Conservation (phyloP, 2,797 vertebrate species). For the Siniperca scherzeri region DNA sequence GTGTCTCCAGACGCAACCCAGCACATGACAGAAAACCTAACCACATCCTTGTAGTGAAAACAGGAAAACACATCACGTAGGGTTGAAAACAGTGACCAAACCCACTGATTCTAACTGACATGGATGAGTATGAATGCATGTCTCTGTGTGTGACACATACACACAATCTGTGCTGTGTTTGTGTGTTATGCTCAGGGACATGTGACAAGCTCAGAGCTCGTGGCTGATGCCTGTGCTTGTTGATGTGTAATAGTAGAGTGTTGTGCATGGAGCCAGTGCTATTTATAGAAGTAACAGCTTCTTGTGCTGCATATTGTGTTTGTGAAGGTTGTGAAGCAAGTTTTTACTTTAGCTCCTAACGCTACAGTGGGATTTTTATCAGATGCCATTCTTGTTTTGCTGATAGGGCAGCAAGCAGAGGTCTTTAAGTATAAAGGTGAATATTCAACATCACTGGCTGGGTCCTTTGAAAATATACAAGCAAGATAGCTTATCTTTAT, state of each 20-base stretch:
- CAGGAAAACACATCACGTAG: conserved; percentile 70
- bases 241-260: conserved; percentile 79
- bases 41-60: conserved; percentile 81
- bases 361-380: conserved; percentile 50
- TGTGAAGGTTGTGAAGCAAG: conserved; percentile 57
- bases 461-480: conserved; percentile 4
- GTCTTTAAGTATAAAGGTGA: conserved; percentile 9
- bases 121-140: conserved; percentile 58
- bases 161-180: conserved; percentile 64
- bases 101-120: conserved; percentile 64
- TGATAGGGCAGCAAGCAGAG: conserved; percentile 3
- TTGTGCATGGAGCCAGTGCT: conserved; percentile 68
- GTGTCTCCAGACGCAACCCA: conserved; percentile 50
- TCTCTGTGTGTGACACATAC: conserved; percentile 65
- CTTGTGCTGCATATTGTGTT: conserved; percentile 72
- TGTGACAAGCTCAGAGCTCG: conserved; percentile 66
- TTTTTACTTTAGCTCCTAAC: conserved; percentile 55
- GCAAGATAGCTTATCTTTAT: conserved; percentile 4
- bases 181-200: conserved; percentile 63
- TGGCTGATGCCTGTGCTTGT: conserved; percentile 74
- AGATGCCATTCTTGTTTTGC: conserved; percentile 36
- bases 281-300: conserved; percentile 79
- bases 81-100: conserved; percentile 73
- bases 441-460: conserved; percentile 28
- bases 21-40: conserved; percentile 60